phyloP scores from a whole-genome alignment of 2,888 invertebrate species.

The Lordiphosa andalusiaca region DNA sequence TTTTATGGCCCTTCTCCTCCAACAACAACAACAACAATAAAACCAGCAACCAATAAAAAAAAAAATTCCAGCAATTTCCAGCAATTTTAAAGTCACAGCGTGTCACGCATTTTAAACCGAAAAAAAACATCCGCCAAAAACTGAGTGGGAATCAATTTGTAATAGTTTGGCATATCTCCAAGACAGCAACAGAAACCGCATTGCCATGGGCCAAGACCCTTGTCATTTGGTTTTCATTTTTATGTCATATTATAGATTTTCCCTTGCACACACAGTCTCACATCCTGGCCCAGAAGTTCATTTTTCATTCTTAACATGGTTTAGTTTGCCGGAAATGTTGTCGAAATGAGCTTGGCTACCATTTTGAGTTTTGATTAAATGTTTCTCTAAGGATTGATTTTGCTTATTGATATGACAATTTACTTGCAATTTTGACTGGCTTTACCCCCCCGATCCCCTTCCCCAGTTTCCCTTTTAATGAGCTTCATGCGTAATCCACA shows the following conservation, averaged over 20 bases:
- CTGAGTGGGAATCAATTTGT: slow-evolving; percentile 64
- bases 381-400: slow-evolving; percentile 49
- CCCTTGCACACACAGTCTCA: slow-evolving; percentile 8
- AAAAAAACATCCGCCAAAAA: slow-evolving; percentile 31
- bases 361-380: slow-evolving; percentile 61
- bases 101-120: slow-evolving; percentile 18
- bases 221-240: slow-evolving; percentile 75
- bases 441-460: too few relatives aligned
- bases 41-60: slow-evolving; percentile 54
- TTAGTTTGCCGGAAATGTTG: slow-evolving; percentile 74
- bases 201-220: slow-evolving; percentile 50
- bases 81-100: slow-evolving; percentile 13
- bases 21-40: slow-evolving; percentile 24
- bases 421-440: slow-evolving; percentile 22
- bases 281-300: slow-evolving; percentile 46
- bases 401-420: slow-evolving; percentile 45
- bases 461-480: too few relatives aligned
- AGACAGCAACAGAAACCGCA: slow-evolving; percentile 47
- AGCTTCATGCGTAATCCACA: slow-evolving; percentile 49
- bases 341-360: slow-evolving; percentile 68
- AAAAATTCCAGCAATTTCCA: slow-evolving; percentile 26
- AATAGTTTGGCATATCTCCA: slow-evolving; percentile 73
- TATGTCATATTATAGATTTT: slow-evolving; percentile 74
- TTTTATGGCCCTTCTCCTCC: slow-evolving; percentile 50
- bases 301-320: slow-evolving; percentile 74